Evolutionary conservation across 2,797 vertebrate species (phyloP).

Genomic region (Ciconia nigra): DNA sequence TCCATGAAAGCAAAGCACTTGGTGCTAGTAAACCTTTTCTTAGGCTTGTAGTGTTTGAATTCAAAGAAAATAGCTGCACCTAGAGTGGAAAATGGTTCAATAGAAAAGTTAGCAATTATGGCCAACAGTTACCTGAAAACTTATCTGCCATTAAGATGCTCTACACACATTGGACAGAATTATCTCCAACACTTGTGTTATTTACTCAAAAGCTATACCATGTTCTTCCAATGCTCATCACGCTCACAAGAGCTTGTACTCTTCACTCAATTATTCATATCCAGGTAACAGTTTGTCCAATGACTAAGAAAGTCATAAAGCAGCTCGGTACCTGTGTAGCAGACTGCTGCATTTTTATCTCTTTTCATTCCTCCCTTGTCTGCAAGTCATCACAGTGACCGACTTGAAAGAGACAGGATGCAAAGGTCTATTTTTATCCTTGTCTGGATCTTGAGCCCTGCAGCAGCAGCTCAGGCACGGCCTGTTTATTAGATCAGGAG

Average conservation of each 20-base stretch:
- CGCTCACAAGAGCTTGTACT: background rate
- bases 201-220: background rate
- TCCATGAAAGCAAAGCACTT: slow-evolving; percentile 99
- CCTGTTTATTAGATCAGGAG: background rate
- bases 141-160: background rate
- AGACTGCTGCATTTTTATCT: background rate
- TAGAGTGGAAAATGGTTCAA: slow-evolving; percentile 38
- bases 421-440: background rate
- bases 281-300: background rate
- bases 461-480: background rate
- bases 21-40: slow-evolving; percentile 97
- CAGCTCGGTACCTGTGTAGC: background rate
- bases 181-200: background rate
- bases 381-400: background rate
- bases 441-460: background rate
- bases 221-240: background rate
- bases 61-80: slow-evolving; percentile 99
- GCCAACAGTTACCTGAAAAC: background rate
- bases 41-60: slow-evolving; percentile 99
- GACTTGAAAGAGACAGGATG: background rate
- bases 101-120: background rate
- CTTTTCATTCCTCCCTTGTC: background rate
- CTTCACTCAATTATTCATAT: background rate
- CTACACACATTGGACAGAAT: background rate
- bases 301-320: background rate